A percentile compares a stretch with the other conserved stretches of the same genome.
Evolutionary conservation across 2,113 vertebrate genomes (phyloP).

Genomic region (Riparia riparia): DNA sequence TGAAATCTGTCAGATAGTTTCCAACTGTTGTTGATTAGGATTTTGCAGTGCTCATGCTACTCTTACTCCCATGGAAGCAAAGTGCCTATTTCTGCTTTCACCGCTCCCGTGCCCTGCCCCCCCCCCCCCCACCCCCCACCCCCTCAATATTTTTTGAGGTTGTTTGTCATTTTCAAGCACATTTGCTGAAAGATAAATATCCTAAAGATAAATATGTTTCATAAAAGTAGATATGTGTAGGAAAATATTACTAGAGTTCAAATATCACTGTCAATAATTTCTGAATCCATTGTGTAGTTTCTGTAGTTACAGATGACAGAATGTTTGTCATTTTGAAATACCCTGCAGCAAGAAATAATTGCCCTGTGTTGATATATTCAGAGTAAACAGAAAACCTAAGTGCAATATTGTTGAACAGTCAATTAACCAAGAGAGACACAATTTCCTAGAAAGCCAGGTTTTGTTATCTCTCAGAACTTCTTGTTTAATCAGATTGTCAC

Average conservation of each 20-base stretch:
- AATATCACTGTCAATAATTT: neutral
- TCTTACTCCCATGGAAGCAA: neutral
- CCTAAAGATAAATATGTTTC: neutral
- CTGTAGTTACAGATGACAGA: neutral
- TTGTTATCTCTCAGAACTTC: constrained; percentile 33
- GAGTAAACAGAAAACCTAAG: constrained; percentile 52
- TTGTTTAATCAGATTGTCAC: constrained; percentile 48
- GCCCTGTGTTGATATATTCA: constrained; percentile 5
- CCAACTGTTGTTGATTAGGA: neutral
- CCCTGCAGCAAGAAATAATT: constrained; percentile 22
- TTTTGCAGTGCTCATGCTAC: neutral
- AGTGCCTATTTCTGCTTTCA: neutral
- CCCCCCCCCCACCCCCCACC: accelerated
- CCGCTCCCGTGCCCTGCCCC: accelerated
- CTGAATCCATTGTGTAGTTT: neutral
- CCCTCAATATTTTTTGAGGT: neutral
- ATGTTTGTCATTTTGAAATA: constrained; percentile 40
- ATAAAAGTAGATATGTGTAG: neutral
- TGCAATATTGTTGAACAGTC: constrained; percentile 40
- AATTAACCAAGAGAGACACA: constrained; percentile 41
- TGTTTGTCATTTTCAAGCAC: neutral
- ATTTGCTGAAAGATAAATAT: neutral
- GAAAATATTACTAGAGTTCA: neutral
- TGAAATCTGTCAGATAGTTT: neutral
- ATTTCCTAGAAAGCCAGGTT: constrained; percentile 46